Conservation (phyloP, 2,113 vertebrate species). For the Alethe diademata region DNA sequence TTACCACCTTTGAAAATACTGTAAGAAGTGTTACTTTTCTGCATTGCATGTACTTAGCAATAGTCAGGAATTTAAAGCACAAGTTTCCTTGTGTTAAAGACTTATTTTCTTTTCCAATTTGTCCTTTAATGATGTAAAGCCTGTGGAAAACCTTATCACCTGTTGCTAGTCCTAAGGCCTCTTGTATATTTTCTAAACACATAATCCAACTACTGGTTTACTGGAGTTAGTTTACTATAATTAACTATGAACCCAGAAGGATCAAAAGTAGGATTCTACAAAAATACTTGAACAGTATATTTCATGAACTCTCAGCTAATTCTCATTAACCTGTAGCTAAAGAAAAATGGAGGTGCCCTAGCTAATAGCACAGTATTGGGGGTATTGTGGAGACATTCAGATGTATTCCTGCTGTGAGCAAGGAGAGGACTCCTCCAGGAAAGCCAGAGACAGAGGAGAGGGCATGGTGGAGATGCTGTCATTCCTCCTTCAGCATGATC, state of each 20-base stretch:
- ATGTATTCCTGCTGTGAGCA: neutral
- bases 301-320: neutral
- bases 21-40: neutral
- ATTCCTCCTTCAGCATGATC: neutral
- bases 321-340: neutral
- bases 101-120: neutral
- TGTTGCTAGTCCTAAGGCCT: neutral
- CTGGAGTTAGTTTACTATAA: neutral
- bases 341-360: neutral
- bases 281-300: neutral
- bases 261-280: neutral
- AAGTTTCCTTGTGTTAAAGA: neutral
- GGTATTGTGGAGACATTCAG: neutral
- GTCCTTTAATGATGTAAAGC: neutral
- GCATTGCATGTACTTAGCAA: neutral
- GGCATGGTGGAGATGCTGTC: neutral
- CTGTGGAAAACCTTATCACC: neutral
- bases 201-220: neutral
- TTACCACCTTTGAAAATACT: neutral
- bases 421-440: neutral
- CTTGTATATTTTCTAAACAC: neutral
- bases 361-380: neutral
- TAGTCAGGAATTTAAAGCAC: neutral
- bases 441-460: neutral
- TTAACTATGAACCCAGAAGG: neutral